A percentile compares a stretch with the other conserved stretches of the same genome.
phyloP scores from a whole-genome alignment of 1,140 invertebrate genomes.

The Portunus trituberculatus region DNA sequence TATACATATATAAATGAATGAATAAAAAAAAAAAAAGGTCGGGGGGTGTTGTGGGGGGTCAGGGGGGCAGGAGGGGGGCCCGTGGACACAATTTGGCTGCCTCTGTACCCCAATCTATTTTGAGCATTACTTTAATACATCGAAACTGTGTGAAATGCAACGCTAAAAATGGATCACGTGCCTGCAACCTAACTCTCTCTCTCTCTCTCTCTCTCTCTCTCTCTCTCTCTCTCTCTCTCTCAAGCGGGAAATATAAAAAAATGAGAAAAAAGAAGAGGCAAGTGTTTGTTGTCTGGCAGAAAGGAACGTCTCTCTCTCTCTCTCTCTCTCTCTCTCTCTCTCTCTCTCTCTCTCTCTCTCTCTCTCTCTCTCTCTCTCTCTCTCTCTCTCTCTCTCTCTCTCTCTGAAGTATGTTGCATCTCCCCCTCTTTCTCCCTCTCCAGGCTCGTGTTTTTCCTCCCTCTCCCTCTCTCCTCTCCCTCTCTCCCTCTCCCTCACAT shows the following conservation, averaged over 20 bases:
- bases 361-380: constrained; percentile 27
- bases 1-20: not conserved
- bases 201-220: not conserved
- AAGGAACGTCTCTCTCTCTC: not conserved
- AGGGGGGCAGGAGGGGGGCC: too few species aligned
- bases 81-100: not conserved
- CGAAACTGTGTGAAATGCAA: not conserved
- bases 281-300: too few species aligned
- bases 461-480: constrained; percentile 40
- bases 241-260: not conserved
- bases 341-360: constrained; percentile 48
- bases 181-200: not conserved
- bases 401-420: too few species aligned
- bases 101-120: not conserved
- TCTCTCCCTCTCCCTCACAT: constrained; percentile 38
- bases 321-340: constrained; percentile 43
- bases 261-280: too few species aligned
- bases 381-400: too few species aligned
- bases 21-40: too few species aligned
- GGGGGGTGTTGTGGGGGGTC: too few species aligned
- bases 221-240: constrained; percentile 20
- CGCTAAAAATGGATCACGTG: not conserved
- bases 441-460: not conserved
- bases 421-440: not conserved
- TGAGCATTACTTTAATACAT: not conserved